phyloP scores from a whole-genome alignment of 2,113 vertebrate genomes.

The Colinus virginianus region DNA sequence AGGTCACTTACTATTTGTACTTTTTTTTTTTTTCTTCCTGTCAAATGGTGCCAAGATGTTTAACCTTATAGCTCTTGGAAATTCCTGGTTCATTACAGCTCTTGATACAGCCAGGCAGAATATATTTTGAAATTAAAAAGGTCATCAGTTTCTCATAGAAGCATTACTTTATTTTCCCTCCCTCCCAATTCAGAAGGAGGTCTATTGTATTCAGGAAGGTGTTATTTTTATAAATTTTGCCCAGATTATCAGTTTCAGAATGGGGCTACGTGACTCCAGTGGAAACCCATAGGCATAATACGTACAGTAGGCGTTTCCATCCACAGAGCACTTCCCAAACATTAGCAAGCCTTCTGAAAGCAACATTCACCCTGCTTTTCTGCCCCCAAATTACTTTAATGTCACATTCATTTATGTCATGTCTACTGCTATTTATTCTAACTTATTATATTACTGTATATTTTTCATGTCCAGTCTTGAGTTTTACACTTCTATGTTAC shows the following conservation, averaged over 20 bases:
- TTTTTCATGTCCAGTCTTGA: not conserved
- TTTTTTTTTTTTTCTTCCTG: not conserved
- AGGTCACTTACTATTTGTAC: not conserved
- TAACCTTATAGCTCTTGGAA: not conserved
- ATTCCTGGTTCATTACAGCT: not conserved
- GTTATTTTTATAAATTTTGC: not conserved
- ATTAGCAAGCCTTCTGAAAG: not conserved
- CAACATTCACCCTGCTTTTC: not conserved
- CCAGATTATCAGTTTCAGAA: not conserved
- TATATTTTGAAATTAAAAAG: not conserved
- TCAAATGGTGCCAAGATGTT: not conserved
- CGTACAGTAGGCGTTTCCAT: fast-evolving
- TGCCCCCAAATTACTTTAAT: constrained; percentile 3
- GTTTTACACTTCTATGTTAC: not conserved
- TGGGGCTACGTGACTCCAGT: not conserved
- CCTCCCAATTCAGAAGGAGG: not conserved
- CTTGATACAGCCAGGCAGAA: not conserved
- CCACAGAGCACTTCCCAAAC: constrained; percentile 3
- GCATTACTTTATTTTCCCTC: not conserved
- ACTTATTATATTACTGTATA: not conserved
- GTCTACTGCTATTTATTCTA: not conserved
- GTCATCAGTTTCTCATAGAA: not conserved
- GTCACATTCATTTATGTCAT: constrained; percentile 13
- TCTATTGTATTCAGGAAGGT: not conserved
- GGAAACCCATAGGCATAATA: not conserved